Percentiles rank a stretch among this genome's conserved stretches.
These are phyloP conservation scores for Agonopterix alstromeriana DNA, from an alignment of 2,888 invertebrate genomes.

Conservation along the genomic window DNA sequence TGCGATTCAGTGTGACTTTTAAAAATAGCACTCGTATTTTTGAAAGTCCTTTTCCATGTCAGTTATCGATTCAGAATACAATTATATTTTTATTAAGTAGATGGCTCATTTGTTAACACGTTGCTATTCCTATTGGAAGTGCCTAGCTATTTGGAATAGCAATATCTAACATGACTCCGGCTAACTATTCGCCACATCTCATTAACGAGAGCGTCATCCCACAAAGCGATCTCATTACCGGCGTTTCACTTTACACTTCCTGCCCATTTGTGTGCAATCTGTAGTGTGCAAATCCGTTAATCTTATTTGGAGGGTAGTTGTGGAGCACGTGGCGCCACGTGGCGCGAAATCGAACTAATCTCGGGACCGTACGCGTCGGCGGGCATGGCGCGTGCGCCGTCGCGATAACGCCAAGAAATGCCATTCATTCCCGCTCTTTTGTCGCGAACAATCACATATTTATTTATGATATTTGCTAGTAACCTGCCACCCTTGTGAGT, in stretches of 20 bases:
- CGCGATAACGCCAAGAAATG: slow-evolving; percentile 71
- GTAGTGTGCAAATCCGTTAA: slow-evolving; percentile 77
- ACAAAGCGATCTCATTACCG: slow-evolving; percentile 69
- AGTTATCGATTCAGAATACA: no score
- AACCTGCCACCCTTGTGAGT: slow-evolving; percentile 66
- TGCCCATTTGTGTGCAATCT: slow-evolving; percentile 74
- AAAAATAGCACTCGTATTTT: no score
- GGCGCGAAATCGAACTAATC: slow-evolving; percentile 72
- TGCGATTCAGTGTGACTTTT: no score
- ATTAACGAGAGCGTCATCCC: slow-evolving; percentile 38
- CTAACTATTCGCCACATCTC: slow-evolving; percentile 17
- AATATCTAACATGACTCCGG: no score
- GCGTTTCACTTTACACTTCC: slow-evolving; percentile 76
- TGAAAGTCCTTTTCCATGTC: no score
- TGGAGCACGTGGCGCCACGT: slow-evolving; percentile 71
- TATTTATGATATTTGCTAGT: slow-evolving; percentile 74
- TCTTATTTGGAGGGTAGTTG: slow-evolving; percentile 69
- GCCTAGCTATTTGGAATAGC: no score
- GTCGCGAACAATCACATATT: slow-evolving; percentile 73
- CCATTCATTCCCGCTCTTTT: slow-evolving; percentile 74
- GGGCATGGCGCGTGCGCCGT: slow-evolving; percentile 63
- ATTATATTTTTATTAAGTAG: no score
- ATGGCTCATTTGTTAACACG: no score
- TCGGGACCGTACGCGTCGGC: slow-evolving; percentile 65
- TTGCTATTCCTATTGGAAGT: no score